Evolutionary conservation across 1,140 invertebrate genomes (phyloP).

Genomic region (Drosophila ohnishii): DNA sequence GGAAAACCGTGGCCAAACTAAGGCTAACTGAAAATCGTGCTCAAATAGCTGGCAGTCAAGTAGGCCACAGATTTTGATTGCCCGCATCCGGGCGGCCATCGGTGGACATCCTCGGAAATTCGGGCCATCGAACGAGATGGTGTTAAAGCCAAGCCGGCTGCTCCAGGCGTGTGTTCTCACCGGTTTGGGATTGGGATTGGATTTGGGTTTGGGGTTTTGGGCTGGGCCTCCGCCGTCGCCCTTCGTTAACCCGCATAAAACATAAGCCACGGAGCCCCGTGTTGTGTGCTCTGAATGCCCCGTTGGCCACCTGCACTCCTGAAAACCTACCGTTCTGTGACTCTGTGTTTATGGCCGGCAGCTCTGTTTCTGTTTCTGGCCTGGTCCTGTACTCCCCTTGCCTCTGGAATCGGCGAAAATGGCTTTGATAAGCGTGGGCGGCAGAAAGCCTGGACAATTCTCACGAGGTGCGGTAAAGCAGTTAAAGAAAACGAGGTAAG

Average conservation of each 20-base stretch:
- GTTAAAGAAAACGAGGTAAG: not conserved
- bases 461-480: slow-evolving; percentile 12
- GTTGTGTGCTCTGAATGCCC: slow-evolving; percentile 29
- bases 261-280: slow-evolving; percentile 52
- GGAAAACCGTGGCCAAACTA: slow-evolving; percentile 40
- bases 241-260: slow-evolving; percentile 58
- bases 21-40: slow-evolving; percentile 33
- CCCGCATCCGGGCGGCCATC: slow-evolving; percentile 45
- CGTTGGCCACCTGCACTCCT: not conserved
- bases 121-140: slow-evolving; percentile 33
- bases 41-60: slow-evolving; percentile 51
- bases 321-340: slow-evolving; percentile 17
- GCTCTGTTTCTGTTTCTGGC: slow-evolving; percentile 39
- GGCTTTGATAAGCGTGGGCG: slow-evolving; percentile 51
- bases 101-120: slow-evolving; percentile 38
- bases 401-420: slow-evolving; percentile 26
- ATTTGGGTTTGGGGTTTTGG: not conserved
- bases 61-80: slow-evolving; percentile 51
- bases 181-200: slow-evolving; percentile 3
- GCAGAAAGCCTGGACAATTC: slow-evolving; percentile 3
- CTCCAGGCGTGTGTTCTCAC: slow-evolving; percentile 35
- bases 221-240: not conserved
- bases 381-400: slow-evolving; percentile 11
- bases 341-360: slow-evolving; percentile 58
- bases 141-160: slow-evolving; percentile 58